Conservation (phyloP, 2,888 invertebrate species). For the Pardosa pseudoannulata region DNA sequence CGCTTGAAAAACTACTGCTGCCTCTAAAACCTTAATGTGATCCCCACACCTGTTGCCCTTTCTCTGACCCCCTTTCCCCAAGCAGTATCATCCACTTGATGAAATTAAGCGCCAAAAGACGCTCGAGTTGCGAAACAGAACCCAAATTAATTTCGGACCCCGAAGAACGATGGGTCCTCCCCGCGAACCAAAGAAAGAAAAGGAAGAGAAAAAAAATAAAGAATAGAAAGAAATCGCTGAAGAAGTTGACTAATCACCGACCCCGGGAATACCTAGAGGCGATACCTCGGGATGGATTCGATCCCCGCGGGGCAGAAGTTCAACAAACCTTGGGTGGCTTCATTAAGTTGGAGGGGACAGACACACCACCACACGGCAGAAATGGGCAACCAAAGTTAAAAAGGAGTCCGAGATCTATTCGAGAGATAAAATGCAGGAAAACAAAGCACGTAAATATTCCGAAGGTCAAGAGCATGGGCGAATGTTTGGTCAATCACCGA, state of each 20-base stretch:
- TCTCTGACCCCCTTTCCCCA: too few relatives aligned
- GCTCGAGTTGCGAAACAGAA: neutral
- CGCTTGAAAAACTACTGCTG: too few relatives aligned
- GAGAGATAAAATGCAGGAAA: conserved; percentile 3
- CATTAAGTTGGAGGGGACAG: conserved; percentile 33
- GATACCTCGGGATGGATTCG: neutral
- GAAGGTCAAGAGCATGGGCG: conserved; percentile 1
- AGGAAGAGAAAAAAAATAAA: too few relatives aligned
- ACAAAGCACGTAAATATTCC: neutral
- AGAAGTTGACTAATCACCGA: conserved; percentile 35
- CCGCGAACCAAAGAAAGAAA: neutral
- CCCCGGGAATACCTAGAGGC: conserved; percentile 29
- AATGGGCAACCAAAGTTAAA: conserved; percentile 46
- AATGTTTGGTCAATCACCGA: conserved; percentile 5
- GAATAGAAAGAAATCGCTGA: too few relatives aligned
- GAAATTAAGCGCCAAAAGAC: neutral
- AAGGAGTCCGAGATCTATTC: neutral
- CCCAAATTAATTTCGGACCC: conserved; percentile 9
- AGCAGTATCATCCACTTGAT: too few relatives aligned
- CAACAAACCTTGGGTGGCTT: conserved; percentile 62
- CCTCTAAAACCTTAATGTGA: too few relatives aligned
- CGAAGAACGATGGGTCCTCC: neutral
- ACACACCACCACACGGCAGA: too few relatives aligned
- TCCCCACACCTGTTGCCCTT: too few relatives aligned
- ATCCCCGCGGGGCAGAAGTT: conserved; percentile 31